Evolutionary conservation across 2,888 invertebrate genomes (phyloP).

Genomic region (Drosophila sordidapex): DNA sequence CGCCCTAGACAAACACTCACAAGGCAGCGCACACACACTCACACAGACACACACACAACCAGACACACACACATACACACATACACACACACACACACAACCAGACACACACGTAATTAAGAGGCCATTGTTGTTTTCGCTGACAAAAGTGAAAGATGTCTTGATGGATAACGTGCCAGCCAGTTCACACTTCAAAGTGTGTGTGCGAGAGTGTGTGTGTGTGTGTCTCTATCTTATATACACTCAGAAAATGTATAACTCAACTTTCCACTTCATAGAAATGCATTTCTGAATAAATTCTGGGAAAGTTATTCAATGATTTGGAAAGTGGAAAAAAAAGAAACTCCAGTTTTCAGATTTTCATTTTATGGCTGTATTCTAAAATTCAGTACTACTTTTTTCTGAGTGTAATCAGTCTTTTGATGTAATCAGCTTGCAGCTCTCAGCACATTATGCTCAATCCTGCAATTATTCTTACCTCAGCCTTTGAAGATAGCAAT

Average conservation of each 20-base stretch:
- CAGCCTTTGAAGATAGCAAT: constrained; percentile 73
- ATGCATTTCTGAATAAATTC: too few relatives aligned
- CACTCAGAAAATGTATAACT: neutral
- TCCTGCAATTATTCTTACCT: constrained; percentile 82
- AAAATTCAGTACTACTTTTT: neutral
- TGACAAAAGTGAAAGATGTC: constrained; percentile 84
- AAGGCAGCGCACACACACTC: constrained; percentile 5
- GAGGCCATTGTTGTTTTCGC: constrained; percentile 83
- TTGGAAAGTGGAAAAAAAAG: too few relatives aligned
- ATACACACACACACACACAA: too few relatives aligned
- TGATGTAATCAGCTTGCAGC: constrained; percentile 63
- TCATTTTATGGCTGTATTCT: neutral
- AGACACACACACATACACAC: constrained; percentile 19
- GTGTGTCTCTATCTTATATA: neutral
- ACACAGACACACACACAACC: constrained; percentile 8
- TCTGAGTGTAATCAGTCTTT: constrained; percentile 32
- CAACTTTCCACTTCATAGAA: too few relatives aligned
- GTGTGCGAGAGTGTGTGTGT: constrained; percentile 17
- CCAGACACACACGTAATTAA: constrained; percentile 78
- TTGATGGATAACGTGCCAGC: constrained; percentile 81
- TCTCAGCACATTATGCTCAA: constrained; percentile 70
- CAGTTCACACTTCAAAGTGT: constrained; percentile 83
- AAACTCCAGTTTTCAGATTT: neutral
- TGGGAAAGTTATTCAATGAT: too few relatives aligned
- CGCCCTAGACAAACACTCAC: constrained; percentile 67